These are phyloP conservation scores for Alentia gelatinosa DNA, from an alignment of 2,888 invertebrate genomes.

Conservation along the genomic window DNA sequence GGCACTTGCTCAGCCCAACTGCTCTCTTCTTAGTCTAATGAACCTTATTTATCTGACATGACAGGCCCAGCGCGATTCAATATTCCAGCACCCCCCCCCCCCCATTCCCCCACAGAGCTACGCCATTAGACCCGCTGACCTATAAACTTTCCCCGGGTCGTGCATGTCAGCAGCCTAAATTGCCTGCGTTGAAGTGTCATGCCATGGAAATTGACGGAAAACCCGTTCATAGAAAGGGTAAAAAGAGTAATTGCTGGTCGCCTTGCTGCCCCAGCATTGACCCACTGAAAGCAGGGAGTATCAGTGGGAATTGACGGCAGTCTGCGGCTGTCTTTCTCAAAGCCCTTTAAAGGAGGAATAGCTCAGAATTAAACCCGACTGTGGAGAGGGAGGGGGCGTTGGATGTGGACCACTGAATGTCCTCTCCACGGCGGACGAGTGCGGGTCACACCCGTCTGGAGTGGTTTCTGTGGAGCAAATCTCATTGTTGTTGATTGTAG, in stretches of 20 bases:
- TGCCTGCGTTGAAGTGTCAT: neutral
- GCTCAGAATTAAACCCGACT: too few species aligned
- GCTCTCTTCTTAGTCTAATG: neutral
- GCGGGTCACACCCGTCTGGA: too few species aligned
- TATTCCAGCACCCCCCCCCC: neutral
- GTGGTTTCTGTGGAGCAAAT: too few species aligned
- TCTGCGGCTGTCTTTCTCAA: neutral
- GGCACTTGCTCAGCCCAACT: neutral
- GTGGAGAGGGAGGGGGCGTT: too few species aligned
- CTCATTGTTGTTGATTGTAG: too few species aligned
- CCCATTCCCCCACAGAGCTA: neutral
- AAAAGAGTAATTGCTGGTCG: neutral
- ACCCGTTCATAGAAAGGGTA: neutral
- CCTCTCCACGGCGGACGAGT: too few species aligned
- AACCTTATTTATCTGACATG: constrained; percentile 11
- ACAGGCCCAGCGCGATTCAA: neutral
- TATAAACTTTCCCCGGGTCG: neutral
- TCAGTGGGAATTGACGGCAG: neutral
- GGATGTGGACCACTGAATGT: too few species aligned
- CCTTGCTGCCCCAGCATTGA: neutral
- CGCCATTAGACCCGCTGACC: neutral
- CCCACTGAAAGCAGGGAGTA: neutral
- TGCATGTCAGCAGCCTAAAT: neutral
- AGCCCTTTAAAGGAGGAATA: too few species aligned
- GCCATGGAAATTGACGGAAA: neutral